Evolutionary conservation across 2,113 vertebrate genomes (phyloP).

Genomic region (Benitochromis conjunctus): DNA sequence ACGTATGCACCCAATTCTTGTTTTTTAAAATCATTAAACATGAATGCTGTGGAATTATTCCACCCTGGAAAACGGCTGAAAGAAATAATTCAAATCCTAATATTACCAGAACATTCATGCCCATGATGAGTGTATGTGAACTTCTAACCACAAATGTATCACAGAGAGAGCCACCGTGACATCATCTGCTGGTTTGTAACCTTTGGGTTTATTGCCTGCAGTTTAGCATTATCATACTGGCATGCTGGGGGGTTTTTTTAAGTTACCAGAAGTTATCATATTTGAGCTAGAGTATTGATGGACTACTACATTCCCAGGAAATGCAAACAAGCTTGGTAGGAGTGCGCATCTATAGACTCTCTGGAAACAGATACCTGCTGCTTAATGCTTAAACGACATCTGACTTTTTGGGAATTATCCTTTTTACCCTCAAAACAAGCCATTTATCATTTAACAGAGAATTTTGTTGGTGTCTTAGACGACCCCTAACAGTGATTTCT

Average conservation of each 20-base stretch:
- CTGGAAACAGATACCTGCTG: not conserved
- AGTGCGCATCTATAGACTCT: not conserved
- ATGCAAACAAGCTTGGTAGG: not conserved
- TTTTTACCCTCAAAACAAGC: not conserved
- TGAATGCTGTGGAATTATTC: not conserved
- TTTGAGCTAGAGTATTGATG: not conserved
- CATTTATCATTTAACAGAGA: not conserved
- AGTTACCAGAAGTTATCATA: not conserved
- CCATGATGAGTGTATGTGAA: not conserved
- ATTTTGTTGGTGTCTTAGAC: not conserved
- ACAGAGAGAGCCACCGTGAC: not conserved
- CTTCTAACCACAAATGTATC: not conserved
- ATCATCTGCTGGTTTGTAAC: not conserved
- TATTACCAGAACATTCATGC: not conserved
- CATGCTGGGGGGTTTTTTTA: accelerated
- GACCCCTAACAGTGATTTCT: too few relatives aligned
- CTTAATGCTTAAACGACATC: not conserved
- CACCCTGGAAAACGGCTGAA: not conserved
- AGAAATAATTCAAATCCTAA: not conserved
- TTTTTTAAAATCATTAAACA: not conserved
- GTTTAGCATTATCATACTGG: not conserved
- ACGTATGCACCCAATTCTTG: not conserved
- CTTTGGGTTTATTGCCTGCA: not conserved
- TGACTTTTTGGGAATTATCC: not conserved
- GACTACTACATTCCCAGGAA: not conserved